These are phyloP conservation scores for Platycercus adscitus DNA, from an alignment of 2,113 vertebrate species.

Conservation along the genomic window DNA sequence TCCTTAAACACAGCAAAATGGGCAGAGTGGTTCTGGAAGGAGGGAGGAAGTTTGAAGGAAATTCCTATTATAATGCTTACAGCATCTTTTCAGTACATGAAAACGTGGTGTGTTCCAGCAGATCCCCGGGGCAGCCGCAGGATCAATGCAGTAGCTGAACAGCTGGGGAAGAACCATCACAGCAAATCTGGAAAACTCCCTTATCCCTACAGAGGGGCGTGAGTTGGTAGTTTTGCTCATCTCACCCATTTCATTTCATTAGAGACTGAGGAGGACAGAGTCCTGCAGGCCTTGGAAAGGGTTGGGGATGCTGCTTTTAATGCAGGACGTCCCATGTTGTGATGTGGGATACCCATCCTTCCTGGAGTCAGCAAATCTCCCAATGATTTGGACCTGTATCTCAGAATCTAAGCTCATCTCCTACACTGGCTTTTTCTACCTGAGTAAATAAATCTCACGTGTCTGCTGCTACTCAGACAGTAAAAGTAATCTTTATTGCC, in stretches of 20 bases:
- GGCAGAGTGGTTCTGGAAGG: background rate
- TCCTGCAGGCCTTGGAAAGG: background rate
- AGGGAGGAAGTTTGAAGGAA: background rate
- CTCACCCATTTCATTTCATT: fast-evolving
- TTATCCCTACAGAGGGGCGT: fast-evolving
- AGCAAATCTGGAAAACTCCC: background rate
- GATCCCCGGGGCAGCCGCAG: fast-evolving
- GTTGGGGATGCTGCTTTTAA: background rate
- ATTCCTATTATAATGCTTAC: background rate
- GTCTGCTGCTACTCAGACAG: background rate
- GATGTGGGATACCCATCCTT: too few species aligned
- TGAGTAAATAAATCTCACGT: background rate
- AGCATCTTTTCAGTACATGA: fast-evolving
- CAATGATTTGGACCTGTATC: fast-evolving
- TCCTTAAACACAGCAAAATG: background rate
- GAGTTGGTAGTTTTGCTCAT: background rate
- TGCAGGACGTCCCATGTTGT: fast-evolving
- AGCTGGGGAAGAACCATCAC: fast-evolving
- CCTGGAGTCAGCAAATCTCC: fast-evolving
- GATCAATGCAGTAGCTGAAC: background rate
- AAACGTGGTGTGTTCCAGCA: background rate
- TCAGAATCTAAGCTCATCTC: background rate
- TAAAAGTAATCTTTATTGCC: background rate
- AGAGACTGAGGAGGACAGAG: background rate
- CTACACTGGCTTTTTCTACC: background rate